Percentiles rank a stretch among this genome's conserved stretches.
These are phyloP conservation scores for Benitochromis conjunctus DNA, from an alignment of 2,113 vertebrate species.

Conservation along the genomic window DNA sequence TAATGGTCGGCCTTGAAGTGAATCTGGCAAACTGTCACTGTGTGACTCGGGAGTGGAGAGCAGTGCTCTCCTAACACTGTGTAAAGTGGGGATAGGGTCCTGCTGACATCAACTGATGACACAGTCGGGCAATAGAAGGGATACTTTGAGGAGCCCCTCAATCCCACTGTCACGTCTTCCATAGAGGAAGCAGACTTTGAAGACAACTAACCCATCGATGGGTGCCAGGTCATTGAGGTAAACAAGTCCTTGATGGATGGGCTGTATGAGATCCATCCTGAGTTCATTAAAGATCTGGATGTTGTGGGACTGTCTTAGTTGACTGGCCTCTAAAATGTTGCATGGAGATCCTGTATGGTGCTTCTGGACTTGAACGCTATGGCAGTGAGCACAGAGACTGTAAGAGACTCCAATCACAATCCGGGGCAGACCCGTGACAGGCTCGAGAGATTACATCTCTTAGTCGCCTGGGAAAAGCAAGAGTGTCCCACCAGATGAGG, in stretches of 20 bases:
- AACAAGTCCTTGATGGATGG: background rate
- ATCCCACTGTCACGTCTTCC: background rate
- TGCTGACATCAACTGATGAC: background rate
- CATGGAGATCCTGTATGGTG: background rate
- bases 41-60: background rate
- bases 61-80: background rate
- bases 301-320: background rate
- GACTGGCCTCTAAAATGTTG: background rate
- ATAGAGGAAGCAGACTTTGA: background rate
- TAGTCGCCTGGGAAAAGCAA: too few species aligned
- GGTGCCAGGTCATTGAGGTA: background rate
- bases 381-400: background rate
- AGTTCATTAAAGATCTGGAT: background rate
- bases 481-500: too few species aligned
- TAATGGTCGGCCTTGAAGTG: background rate
- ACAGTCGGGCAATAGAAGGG: background rate
- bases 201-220: background rate
- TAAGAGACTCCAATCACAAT: background rate
- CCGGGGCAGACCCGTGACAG: background rate
- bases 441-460: too few species aligned
- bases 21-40: background rate
- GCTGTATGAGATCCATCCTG: background rate
- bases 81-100: background rate
- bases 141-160: background rate
- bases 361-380: background rate